A percentile compares a stretch with the other conserved stretches of the same genome.
These are phyloP conservation scores for Leptosomus discolor DNA, from an alignment of 2,113 vertebrate genomes.

Conservation along the genomic window DNA sequence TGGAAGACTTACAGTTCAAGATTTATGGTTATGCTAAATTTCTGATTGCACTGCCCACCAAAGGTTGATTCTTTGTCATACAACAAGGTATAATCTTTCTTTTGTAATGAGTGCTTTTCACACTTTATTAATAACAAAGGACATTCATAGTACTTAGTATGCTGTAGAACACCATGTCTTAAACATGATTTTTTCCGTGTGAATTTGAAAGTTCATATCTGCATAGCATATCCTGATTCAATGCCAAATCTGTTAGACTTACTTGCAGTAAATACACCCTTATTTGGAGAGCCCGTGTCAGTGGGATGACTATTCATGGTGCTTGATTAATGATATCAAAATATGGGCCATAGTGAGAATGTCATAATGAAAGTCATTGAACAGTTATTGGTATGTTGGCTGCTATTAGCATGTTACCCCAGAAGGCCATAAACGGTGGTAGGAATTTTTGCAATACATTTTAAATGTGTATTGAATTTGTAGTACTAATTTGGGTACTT, in stretches of 20 bases:
- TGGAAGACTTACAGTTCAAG: background rate
- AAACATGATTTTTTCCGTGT: background rate
- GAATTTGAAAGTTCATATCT: background rate
- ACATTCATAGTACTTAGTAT: background rate
- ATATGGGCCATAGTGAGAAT: background rate
- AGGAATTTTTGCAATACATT: background rate
- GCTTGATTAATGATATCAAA: background rate
- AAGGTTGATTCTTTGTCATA: background rate
- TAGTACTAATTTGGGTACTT: slow-evolving; percentile 42
- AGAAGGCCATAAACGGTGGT: slow-evolving; percentile 18
- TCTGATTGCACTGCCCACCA: background rate
- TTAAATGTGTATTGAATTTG: slow-evolving; percentile 27
- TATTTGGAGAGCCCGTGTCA: background rate
- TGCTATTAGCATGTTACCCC: background rate
- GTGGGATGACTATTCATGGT: background rate
- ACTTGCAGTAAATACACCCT: background rate
- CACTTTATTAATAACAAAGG: background rate
- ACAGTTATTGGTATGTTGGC: background rate
- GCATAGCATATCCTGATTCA: background rate
- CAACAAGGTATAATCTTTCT: background rate
- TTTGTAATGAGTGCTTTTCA: background rate
- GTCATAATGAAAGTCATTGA: background rate
- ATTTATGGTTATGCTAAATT: background rate
- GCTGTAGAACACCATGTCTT: background rate
- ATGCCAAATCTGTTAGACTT: background rate